Evolutionary conservation across 1,140 invertebrate genomes (phyloP), one percentile per base, ranked within the genome.

Genomic region (Heliconius hewitsoni): DNA sequence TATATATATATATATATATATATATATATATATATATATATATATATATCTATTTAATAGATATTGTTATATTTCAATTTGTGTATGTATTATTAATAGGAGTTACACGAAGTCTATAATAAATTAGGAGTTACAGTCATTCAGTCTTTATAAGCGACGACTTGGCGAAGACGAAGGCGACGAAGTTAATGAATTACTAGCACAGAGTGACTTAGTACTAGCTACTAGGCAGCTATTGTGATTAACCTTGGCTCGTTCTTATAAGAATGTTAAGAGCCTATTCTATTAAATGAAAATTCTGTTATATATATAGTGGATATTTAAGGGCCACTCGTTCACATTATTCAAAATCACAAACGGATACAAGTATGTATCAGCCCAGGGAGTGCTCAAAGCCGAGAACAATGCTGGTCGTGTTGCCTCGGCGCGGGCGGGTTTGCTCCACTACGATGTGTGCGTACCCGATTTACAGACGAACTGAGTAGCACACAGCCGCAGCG

Each of bases 401-500:
- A 89, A 84, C 39, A 87, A 88, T 84, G 85, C 77, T 81, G 82
- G 82, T 78, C 84, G 86, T 82, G 82, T 79, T 80, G 88, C 74
- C 78, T 83, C 81, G 81, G 83, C 81, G 75, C 77, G 71, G 78
- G 74, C 76, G 71, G 73, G 81, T 82, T 81, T 86, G 71, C 75
- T 71, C 50, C 71, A 78, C 81, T 82, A 72, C 72, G 70, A 42
- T 88, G 90, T 89, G 90, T 87, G 88, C 79, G 86, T 76, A 46
- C 82, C 77, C 77, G 83, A 79, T 66, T 73, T 76, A 82, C 82
- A 81, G 80, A 77, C 77, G 84, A 78, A 75, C 76, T 55, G 77
- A 73, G 72, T 73, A 73, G 81, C 89, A 88, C 90, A 89, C 88
- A 77, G 73, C 78, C 74, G 85, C 85, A 79, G 76, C 85, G 86